phyloP scores from a whole-genome alignment of 1,140 invertebrate species.

The Lordiphosa collinella region DNA sequence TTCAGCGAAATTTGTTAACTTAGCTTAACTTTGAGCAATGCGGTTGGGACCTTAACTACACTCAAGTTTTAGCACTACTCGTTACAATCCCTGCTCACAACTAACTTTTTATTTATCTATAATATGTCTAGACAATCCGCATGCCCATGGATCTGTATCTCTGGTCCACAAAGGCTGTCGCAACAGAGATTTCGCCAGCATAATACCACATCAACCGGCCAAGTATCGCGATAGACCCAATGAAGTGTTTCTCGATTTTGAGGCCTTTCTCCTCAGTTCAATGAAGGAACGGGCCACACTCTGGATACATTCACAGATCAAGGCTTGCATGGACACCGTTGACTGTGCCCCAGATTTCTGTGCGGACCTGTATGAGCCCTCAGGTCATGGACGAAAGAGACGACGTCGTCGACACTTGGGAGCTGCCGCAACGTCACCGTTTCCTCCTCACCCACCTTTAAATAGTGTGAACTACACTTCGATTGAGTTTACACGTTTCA shows the following conservation, averaged over 20 bases:
- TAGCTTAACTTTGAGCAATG: too few relatives aligned
- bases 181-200: slow-evolving; percentile 90
- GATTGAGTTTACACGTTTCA: slow-evolving; percentile 86
- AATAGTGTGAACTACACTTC: slow-evolving; percentile 29
- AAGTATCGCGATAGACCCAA: slow-evolving; percentile 89
- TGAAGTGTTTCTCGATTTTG: slow-evolving; percentile 92
- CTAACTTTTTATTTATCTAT: too few relatives aligned
- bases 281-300: slow-evolving; percentile 91
- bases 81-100: too few relatives aligned
- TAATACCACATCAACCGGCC: slow-evolving; percentile 92
- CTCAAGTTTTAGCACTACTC: too few relatives aligned
- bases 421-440: slow-evolving; percentile 32
- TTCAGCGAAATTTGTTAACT: too few relatives aligned
- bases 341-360: slow-evolving; percentile 93
- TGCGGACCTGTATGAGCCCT: slow-evolving; percentile 89
- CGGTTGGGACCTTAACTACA: too few relatives aligned
- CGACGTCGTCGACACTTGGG: slow-evolving; percentile 57
- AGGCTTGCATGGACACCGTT: slow-evolving; percentile 90
- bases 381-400: slow-evolving; percentile 85
- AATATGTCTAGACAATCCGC: slow-evolving; percentile 88
- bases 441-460: slow-evolving; percentile 59
- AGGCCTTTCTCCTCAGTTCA: slow-evolving; percentile 90
- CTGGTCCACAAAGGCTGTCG: slow-evolving; percentile 91
- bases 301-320: slow-evolving; percentile 93
- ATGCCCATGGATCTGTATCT: slow-evolving; percentile 88